Percentiles rank a stretch among this genome's conserved stretches.
phyloP scores from a whole-genome alignment of 2,888 invertebrate genomes.

The Drosophila merina region DNA sequence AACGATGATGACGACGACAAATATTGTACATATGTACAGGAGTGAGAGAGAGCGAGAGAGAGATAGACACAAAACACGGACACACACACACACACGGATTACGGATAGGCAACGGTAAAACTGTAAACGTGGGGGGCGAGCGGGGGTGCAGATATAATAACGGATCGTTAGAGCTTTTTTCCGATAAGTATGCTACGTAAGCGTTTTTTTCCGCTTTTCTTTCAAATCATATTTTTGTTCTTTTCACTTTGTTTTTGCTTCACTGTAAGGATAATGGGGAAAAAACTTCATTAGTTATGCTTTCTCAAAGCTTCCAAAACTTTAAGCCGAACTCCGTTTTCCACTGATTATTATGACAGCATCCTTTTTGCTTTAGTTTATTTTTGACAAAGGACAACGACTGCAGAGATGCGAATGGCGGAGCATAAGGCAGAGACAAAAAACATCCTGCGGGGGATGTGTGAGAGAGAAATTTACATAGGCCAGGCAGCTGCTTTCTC shows the following conservation, averaged over 20 bases:
- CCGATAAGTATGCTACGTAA: constrained; percentile 24
- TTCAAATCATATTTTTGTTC: constrained; percentile 25
- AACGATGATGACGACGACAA: constrained; percentile 63
- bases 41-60: constrained; percentile 20
- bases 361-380: constrained; percentile 32
- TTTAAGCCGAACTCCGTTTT: constrained; percentile 33
- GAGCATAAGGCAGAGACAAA: constrained; percentile 36
- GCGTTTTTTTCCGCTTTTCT: neutral
- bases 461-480: constrained; percentile 44
- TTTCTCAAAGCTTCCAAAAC: neutral
- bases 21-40: constrained; percentile 77
- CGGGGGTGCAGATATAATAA: constrained; percentile 12
- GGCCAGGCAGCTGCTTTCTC: constrained; percentile 48
- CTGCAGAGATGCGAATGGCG: constrained; percentile 62
- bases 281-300: constrained; percentile 6
- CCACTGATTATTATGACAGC: constrained; percentile 68
- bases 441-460: constrained; percentile 41
- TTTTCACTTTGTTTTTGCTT: constrained; percentile 12
- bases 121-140: constrained; percentile 10
- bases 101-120: constrained; percentile 21
- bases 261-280: constrained; percentile 8
- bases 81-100: constrained; percentile 37
- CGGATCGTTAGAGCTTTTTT: constrained; percentile 7
- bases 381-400: constrained; percentile 74
- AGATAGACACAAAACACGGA: constrained; percentile 57